These are phyloP conservation scores for Halcyon smyrnensis DNA, from an alignment of 2,797 vertebrate species.

Conservation along the genomic window DNA sequence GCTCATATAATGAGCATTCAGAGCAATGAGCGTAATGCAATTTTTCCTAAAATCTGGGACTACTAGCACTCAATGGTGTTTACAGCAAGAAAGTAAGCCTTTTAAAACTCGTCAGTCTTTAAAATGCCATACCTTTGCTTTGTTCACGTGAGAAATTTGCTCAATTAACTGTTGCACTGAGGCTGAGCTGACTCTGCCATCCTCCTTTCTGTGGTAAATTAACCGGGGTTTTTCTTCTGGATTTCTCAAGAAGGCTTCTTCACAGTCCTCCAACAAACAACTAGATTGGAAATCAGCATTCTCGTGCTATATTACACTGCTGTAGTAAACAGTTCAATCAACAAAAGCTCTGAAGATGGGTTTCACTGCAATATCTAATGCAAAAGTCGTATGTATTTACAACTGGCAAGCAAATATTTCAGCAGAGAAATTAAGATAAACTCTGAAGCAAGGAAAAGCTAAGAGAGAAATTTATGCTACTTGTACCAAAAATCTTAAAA, in stretches of 20 bases:
- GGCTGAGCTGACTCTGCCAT: constrained; percentile 74
- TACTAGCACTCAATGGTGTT: not conserved
- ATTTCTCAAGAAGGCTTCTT: constrained; percentile 94
- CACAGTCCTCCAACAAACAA: constrained; percentile 88
- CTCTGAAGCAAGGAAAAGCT: not conserved
- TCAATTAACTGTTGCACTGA: constrained; percentile 87
- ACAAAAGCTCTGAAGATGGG: not conserved
- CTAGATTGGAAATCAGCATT: constrained; percentile 80
- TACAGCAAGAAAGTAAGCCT: not conserved
- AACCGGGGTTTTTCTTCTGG: constrained; percentile 90
- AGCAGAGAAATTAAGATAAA: not conserved
- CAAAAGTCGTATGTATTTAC: constrained; percentile 4
- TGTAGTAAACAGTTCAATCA: constrained; percentile 58
- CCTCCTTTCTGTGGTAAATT: constrained; percentile 86
- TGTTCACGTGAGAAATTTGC: constrained; percentile 85
- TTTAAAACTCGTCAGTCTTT: not conserved
- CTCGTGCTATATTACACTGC: constrained; percentile 62
- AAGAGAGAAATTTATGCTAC: not conserved
- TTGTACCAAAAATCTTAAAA: not conserved
- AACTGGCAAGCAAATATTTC: not conserved
- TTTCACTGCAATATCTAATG: constrained; percentile 50
- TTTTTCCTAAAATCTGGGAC: not conserved
- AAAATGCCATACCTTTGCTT: constrained; percentile 84
- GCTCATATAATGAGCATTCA: not conserved
- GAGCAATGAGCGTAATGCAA: not conserved